Evolutionary conservation across 2,888 invertebrate species (phyloP).

Genomic region (Lasioglossum figueresi): DNA sequence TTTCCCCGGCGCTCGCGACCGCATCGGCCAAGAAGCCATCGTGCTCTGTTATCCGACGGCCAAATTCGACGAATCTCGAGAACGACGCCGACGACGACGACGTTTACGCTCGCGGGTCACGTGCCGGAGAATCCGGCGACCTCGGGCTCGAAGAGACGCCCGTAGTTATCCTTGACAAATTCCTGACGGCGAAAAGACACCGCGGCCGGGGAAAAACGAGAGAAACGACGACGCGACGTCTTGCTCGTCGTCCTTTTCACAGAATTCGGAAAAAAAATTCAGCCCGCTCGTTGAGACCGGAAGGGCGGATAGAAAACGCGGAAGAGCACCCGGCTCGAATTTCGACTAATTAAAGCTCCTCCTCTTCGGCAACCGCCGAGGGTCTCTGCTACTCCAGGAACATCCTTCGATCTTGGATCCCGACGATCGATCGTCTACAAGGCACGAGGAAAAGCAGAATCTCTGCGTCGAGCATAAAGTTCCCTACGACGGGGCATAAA

Average conservation of each 20-base stretch:
- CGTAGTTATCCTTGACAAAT: not conserved
- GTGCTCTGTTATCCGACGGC: not conserved
- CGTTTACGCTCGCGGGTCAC: not conserved
- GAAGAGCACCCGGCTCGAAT: not conserved
- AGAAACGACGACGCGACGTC: not conserved
- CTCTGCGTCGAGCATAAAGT: not conserved
- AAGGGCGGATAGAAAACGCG: not conserved
- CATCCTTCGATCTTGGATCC: not conserved
- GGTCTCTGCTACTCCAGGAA: not conserved
- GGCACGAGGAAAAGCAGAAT: not conserved
- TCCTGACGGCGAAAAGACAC: not conserved
- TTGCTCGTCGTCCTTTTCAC: not conserved
- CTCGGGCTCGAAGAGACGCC: not conserved
- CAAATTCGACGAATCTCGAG: not conserved
- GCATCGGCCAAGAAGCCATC: not conserved
- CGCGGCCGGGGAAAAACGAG: not conserved
- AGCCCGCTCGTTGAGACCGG: not conserved
- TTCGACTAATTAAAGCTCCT: not conserved
- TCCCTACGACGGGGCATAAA: not conserved
- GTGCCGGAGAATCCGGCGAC: not conserved
- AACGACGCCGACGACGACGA: not conserved
- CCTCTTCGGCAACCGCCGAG: not conserved
- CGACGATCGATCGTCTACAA: not conserved
- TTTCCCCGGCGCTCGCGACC: not conserved
- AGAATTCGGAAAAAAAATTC: not conserved